phyloP scores from a whole-genome alignment of 2,797 vertebrate genomes.

The Carapus acus region DNA sequence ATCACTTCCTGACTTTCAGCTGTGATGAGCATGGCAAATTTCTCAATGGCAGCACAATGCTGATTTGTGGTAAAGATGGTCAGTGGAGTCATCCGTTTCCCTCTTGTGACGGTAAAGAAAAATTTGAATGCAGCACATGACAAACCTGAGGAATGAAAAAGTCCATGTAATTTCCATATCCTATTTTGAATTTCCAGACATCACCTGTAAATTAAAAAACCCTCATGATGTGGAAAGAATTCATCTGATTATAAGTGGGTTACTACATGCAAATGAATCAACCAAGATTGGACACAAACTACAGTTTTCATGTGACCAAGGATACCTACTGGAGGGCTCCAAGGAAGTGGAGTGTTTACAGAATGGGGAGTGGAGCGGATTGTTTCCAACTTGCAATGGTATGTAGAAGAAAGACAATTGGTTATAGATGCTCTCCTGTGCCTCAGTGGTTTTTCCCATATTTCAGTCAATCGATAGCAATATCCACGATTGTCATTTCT shows the following conservation, averaged over 20 bases:
- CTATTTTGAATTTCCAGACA: slow-evolving; percentile 24
- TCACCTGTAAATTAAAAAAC: slow-evolving; percentile 24
- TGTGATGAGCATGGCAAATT: slow-evolving; percentile 18
- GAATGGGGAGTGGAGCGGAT: slow-evolving; percentile 51
- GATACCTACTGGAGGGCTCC: slow-evolving; percentile 1
- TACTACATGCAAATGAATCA: not conserved
- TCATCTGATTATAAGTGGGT: slow-evolving; percentile 20
- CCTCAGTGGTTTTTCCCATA: too few species aligned
- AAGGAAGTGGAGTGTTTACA: slow-evolving; percentile 41
- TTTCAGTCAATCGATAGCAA: too few species aligned
- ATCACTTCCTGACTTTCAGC: slow-evolving; percentile 45
- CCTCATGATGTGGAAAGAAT: not conserved
- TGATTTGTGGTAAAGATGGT: slow-evolving; percentile 51
- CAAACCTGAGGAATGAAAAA: not conserved
- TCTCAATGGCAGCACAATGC: slow-evolving; percentile 33
- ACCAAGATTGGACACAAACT: slow-evolving; percentile 40
- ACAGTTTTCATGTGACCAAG: slow-evolving; percentile 37
- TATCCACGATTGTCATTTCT: too few species aligned
- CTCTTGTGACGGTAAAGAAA: slow-evolving; percentile 51
- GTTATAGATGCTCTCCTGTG: not conserved
- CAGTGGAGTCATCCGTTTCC: slow-evolving; percentile 52
- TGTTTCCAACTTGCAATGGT: slow-evolving; percentile 53
- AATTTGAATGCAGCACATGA: not conserved
- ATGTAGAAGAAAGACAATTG: not conserved
- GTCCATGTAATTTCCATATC: not conserved